phyloP scores from a whole-genome alignment of 1,140 invertebrate genomes.

The Hypothenemus hampei region DNA sequence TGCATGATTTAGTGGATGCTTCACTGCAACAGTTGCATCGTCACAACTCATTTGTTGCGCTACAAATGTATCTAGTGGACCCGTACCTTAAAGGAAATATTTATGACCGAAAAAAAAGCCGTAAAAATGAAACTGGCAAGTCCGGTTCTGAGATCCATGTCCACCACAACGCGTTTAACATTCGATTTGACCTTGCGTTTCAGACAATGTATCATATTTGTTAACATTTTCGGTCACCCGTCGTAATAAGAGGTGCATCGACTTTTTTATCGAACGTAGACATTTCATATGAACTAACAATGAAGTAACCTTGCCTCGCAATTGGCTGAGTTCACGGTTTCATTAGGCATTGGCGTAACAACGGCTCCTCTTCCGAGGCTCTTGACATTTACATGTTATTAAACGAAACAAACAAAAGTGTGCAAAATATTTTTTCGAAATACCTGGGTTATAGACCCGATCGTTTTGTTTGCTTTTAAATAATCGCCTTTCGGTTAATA shows the following conservation, averaged over 20 bases:
- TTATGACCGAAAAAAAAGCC: neutral
- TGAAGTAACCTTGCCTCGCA: conserved; percentile 32
- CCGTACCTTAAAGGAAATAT: too few relatives aligned
- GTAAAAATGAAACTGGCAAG: conserved; percentile 13
- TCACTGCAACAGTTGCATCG: too few relatives aligned
- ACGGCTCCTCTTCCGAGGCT: neutral
- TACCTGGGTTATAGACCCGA: conserved; percentile 17
- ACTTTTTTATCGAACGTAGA: conserved; percentile 35
- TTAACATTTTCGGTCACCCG: conserved; percentile 37
- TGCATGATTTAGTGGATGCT: too few relatives aligned
- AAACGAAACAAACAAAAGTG: too few relatives aligned
- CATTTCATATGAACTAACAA: conserved; percentile 29
- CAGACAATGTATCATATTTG: conserved; percentile 40
- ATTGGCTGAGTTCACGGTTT: conserved; percentile 22
- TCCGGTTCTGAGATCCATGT: conserved; percentile 36
- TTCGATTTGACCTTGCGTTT: conserved; percentile 36
- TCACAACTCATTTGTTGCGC: too few relatives aligned
- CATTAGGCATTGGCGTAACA: conserved; percentile 8
- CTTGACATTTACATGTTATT: too few relatives aligned
- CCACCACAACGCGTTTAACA: conserved; percentile 30
- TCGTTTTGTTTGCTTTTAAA: conserved; percentile 10
- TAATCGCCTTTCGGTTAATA: conserved; percentile 17
- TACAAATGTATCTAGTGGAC: too few relatives aligned
- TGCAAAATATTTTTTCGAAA: conserved; percentile 17
- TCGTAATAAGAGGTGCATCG: conserved; percentile 38